Conservation (phyloP, 2,888 invertebrate species). For the Alviniconcha strummeri region DNA sequence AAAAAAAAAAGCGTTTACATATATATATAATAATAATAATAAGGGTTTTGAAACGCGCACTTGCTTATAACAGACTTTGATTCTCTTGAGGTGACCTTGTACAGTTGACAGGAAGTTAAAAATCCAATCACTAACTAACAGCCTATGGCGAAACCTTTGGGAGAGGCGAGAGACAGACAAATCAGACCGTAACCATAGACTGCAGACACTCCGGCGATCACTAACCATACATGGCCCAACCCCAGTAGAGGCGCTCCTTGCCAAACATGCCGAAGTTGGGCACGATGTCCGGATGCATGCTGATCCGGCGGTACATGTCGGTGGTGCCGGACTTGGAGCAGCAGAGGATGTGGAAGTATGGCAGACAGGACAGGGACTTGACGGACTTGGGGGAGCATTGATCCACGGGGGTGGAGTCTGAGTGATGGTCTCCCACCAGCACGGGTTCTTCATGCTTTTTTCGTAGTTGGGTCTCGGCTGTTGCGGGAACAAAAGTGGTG, state of each 20-base stretch:
- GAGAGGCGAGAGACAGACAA: too few relatives aligned
- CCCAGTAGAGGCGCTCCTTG: constrained; percentile 47
- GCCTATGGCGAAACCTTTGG: too few relatives aligned
- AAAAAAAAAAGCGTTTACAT: too few relatives aligned
- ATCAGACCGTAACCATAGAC: too few relatives aligned
- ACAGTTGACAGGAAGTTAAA: too few relatives aligned
- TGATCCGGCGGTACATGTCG: constrained; percentile 40
- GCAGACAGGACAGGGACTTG: constrained; percentile 37
- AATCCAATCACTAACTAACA: too few relatives aligned
- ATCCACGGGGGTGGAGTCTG: neutral
- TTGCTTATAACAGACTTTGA: too few relatives aligned
- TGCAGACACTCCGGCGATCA: too few relatives aligned
- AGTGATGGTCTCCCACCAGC: constrained; percentile 39
- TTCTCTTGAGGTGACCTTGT: too few relatives aligned
- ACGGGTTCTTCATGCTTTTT: constrained; percentile 44
- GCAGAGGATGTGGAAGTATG: constrained; percentile 47
- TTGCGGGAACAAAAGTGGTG: too few relatives aligned
- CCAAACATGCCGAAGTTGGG: constrained; percentile 38
- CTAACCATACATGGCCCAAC: constrained; percentile 45
- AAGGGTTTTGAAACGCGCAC: too few relatives aligned
- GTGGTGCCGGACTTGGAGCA: constrained; percentile 48
- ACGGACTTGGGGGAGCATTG: neutral
- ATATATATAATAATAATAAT: too few relatives aligned
- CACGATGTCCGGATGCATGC: constrained; percentile 40
- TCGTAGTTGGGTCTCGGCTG: constrained; percentile 42